These are phyloP conservation scores for Regulus satrapa DNA, from an alignment of 2,113 vertebrate species.

Conservation along the genomic window DNA sequence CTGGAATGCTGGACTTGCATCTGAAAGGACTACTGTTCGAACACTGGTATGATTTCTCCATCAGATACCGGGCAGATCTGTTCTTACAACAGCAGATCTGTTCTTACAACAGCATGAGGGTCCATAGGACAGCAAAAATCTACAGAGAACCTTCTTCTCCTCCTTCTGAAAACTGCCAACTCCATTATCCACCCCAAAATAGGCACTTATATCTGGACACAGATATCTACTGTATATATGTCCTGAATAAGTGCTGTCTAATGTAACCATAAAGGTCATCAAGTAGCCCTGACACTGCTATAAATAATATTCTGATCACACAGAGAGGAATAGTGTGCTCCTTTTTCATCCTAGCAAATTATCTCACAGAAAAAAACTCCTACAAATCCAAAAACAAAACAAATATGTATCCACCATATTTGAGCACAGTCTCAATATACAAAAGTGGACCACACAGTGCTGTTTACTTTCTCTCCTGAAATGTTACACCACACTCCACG, in stretches of 20 bases:
- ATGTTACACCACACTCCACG: background rate
- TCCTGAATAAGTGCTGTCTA: background rate
- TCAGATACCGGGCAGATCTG: background rate
- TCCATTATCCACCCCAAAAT: background rate
- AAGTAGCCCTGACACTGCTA: background rate
- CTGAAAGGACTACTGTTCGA: accelerated
- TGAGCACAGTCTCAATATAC: background rate
- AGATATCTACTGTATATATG: background rate
- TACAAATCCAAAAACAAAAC: background rate
- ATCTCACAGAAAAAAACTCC: background rate
- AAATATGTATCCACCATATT: background rate
- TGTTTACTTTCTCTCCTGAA: background rate
- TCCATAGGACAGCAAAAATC: background rate
- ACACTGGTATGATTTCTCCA: background rate
- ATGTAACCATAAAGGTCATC: background rate
- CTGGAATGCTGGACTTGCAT: background rate
- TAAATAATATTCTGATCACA: background rate
- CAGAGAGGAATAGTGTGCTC: background rate
- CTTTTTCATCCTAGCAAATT: background rate
- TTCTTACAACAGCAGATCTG: background rate
- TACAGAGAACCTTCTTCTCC: background rate
- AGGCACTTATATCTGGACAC: background rate
- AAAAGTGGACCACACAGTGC: background rate
- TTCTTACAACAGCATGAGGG: background rate
- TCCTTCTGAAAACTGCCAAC: background rate